phyloP scores from a whole-genome alignment of 2,797 vertebrate species.

The Carapus acus region DNA sequence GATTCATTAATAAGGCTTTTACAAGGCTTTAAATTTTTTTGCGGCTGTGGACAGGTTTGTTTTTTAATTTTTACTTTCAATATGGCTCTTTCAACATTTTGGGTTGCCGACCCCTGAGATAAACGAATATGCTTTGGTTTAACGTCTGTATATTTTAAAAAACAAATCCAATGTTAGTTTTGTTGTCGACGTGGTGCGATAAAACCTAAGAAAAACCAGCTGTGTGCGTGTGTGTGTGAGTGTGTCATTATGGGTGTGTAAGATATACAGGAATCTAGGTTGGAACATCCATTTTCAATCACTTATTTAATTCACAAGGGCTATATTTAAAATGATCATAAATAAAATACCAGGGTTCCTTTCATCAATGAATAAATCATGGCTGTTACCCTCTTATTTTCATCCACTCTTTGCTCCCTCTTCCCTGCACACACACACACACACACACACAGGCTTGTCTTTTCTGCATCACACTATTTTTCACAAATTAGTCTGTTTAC shows the following conservation, averaged over 20 bases:
- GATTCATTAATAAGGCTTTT: too few species aligned
- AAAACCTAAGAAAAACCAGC: background rate
- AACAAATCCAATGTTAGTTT: too few species aligned
- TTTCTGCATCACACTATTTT: too few species aligned
- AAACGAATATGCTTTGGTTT: too few species aligned
- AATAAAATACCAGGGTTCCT: conserved; percentile 67
- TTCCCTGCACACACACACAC: conserved; percentile 5
- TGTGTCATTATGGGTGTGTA: conserved; percentile 11
- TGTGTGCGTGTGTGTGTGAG: conserved; percentile 11
- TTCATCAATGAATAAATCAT: conserved; percentile 68
- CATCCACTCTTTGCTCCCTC: conserved; percentile 32
- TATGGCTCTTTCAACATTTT: too few species aligned
- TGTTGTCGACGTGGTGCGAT: background rate
- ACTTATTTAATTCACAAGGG: conserved; percentile 60
- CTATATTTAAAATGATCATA: conserved; percentile 69
- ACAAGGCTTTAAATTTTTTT: too few species aligned
- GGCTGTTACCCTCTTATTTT: conserved; percentile 47
- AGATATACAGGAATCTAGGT: conserved; percentile 41
- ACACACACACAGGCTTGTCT: too few species aligned
- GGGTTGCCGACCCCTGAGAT: too few species aligned
- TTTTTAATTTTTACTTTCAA: too few species aligned
- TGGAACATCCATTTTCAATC: conserved; percentile 58
- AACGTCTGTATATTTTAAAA: too few species aligned
- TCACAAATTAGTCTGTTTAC: conserved; percentile 27
- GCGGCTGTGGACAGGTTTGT: too few species aligned